Base-by-base conservation (phyloP, 2,888 invertebrate species). In the Cheilosia variabilis region DNA sequence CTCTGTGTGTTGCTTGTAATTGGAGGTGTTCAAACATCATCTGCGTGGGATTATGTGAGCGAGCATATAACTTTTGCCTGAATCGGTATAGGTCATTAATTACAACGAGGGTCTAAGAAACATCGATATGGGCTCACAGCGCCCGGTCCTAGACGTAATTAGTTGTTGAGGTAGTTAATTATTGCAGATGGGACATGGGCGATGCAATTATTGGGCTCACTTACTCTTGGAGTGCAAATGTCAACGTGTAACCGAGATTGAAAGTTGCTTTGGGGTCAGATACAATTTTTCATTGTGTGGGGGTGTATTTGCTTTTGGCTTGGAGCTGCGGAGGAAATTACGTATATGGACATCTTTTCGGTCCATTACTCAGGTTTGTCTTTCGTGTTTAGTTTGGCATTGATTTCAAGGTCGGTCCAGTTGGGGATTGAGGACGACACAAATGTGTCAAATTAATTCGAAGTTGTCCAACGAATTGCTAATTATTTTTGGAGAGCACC, bases 11-110 rank as follows among this genome's bases (percentile, higher is more conserved):
- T 66, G 34, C 45, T 65, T 55, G 75, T 84, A 75, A 80, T 84
- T 71, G 69, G 71, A 84, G 84, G 84, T 80, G 80, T 76, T 80
- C 69, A 65, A 71, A 71, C 69, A 52, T 75, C 75, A 58, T 69
- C 75, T 71, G 75, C 75, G 84, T 84, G 84, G 84, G 84, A 65
- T 76, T 76, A 65, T 50, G 10, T 57, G 63, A 62, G 71, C 76
- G 10, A 10, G 15, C 13, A 65, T 55, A 72, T 52, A 82, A 55
- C 41, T 65, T 19, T 43, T 63, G 65, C 65, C 55, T 58, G 68
- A 66, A 37, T 37, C 50, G 45, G 41, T 66, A 34, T 15, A 22
- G 58, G 45, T 45, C 69, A 71, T 82, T 77, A 82, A 82, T 82
- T 77, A 82, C 65, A 71, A 43, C 37, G 65, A 57, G 75, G n/a